A percentile compares a stretch with the other conserved stretches of the same genome.
These are phyloP conservation scores for Parascotia fuliginaria DNA, from an alignment of 2,888 invertebrate species.

Conservation along the genomic window DNA sequence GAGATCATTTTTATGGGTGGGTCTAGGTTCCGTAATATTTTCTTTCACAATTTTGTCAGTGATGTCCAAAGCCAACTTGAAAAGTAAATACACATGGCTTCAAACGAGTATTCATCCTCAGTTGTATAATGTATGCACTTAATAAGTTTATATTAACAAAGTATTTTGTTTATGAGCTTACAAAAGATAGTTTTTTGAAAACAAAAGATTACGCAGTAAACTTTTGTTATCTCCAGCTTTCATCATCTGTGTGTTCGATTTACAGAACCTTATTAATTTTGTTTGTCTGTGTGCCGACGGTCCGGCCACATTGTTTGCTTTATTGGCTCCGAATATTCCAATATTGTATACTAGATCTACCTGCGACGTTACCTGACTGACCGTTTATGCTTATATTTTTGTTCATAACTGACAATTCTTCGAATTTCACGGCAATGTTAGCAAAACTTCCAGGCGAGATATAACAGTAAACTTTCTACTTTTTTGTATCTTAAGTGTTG, in stretches of 20 bases:
- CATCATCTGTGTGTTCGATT: constrained; percentile 20
- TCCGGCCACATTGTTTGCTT: constrained; percentile 21
- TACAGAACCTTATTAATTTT: constrained; percentile 27
- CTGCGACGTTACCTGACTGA: constrained; percentile 51
- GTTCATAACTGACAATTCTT: constrained; percentile 20
- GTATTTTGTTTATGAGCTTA: not conserved
- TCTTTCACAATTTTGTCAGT: too few relatives aligned
- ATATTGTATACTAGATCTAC: constrained; percentile 44
- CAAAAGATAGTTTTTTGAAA: constrained; percentile 2
- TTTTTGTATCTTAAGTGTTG: constrained; percentile 18
- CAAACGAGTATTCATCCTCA: too few relatives aligned
- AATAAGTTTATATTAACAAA: not conserved
- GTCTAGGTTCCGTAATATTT: too few relatives aligned
- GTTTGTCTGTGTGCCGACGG: constrained; percentile 28
- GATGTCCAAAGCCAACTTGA: too few relatives aligned
- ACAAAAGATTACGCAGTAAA: constrained; percentile 6
- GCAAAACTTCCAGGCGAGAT: constrained; percentile 18
- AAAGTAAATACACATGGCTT: too few relatives aligned
- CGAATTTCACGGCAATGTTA: constrained; percentile 17
- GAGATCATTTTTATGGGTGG: too few relatives aligned
- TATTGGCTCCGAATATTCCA: constrained; percentile 27
- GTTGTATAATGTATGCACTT: too few relatives aligned
- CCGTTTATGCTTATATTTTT: constrained; percentile 24
- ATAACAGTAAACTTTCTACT: constrained; percentile 21
- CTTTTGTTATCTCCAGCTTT: constrained; percentile 25